Conservation (phyloP, 2,888 invertebrate species). For the Pseudococcus longispinus region DNA sequence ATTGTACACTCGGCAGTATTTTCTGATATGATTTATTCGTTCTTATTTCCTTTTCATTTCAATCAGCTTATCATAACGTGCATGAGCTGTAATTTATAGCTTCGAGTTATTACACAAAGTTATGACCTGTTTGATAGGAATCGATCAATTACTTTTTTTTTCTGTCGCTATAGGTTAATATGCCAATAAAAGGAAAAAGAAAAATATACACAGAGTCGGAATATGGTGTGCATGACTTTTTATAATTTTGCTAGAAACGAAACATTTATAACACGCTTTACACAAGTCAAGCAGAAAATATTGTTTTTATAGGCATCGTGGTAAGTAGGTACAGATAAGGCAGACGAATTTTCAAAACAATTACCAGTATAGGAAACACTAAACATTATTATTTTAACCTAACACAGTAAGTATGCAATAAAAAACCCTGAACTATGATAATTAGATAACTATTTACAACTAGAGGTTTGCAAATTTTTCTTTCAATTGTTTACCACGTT, state of each 20-base stretch:
- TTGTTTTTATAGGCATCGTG: neutral
- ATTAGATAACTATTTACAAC: too few species aligned
- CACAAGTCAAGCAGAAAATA: neutral
- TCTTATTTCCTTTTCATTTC: conserved; percentile 31
- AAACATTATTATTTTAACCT: too few species aligned
- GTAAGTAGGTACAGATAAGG: neutral
- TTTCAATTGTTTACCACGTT: neutral
- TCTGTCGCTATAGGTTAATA: conserved; percentile 4
- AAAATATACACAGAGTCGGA: neutral
- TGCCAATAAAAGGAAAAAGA: neutral
- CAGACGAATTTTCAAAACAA: neutral
- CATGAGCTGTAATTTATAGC: conserved; percentile 11
- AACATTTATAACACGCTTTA: neutral
- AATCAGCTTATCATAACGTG: neutral
- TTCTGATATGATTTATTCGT: conserved; percentile 20
- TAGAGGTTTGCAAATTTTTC: too few species aligned
- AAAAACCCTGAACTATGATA: too few species aligned
- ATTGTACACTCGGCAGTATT: neutral
- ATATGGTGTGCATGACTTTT: neutral
- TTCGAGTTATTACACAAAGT: conserved; percentile 7
- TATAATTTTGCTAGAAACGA: neutral
- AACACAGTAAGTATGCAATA: too few species aligned
- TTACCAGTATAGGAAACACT: too few species aligned
- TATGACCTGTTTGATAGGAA: conserved; percentile 28
- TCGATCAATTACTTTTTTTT: conserved; percentile 8